Percentiles rank a stretch among this genome's conserved stretches.
Evolutionary conservation across 2,797 vertebrate species (phyloP).

Genomic region (Rhabdomys pumilio): DNA sequence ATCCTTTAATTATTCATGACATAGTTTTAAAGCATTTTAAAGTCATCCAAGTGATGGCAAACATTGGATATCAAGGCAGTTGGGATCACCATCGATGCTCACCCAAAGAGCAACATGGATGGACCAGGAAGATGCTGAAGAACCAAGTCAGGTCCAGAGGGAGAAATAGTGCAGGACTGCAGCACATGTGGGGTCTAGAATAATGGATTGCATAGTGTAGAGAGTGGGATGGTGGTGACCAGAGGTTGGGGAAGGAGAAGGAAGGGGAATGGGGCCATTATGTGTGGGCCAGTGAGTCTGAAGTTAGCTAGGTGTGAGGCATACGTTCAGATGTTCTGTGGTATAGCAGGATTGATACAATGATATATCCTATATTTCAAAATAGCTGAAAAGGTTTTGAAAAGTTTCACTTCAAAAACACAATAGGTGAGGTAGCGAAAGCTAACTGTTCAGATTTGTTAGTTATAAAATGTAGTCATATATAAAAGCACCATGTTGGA

Average conservation of each 20-base stretch:
- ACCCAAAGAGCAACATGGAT: not conserved
- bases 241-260: not conserved
- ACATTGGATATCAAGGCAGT: not conserved
- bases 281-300: not conserved
- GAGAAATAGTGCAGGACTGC: not conserved
- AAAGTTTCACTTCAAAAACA: not conserved
- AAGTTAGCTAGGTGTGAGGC: not conserved
- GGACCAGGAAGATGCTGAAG: not conserved
- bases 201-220: not conserved
- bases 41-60: not conserved
- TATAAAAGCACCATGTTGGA: not conserved
- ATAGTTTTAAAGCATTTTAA: slow-evolving; percentile 11
- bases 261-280: no score
- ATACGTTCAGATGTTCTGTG: not conserved
- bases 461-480: not conserved
- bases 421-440: not conserved
- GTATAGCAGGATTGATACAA: no score
- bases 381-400: not conserved
- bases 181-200: not conserved
- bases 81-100: not conserved
- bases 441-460: not conserved
- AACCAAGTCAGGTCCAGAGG: not conserved
- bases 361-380: not conserved
- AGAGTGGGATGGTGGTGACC: not conserved
- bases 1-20: not conserved